Conservation (phyloP, 2,797 vertebrate species). For the Anisognathus igniventris region DNA sequence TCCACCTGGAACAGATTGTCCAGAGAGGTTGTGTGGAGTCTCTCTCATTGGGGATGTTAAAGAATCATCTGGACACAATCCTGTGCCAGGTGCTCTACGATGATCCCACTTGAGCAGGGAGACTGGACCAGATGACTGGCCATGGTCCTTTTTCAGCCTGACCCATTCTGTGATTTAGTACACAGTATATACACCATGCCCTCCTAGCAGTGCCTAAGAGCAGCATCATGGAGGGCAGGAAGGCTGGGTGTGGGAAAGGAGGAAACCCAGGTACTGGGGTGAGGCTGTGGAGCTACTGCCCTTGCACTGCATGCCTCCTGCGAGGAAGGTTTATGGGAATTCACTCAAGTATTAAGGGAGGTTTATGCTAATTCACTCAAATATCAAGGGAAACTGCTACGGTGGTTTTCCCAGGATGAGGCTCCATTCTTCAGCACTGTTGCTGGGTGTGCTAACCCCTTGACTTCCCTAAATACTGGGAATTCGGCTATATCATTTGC, state of each 20-base stretch:
- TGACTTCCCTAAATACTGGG: not conserved
- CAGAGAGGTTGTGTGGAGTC: not conserved
- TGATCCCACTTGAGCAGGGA: not conserved
- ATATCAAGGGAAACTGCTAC: not conserved
- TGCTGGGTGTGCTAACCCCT: not conserved
- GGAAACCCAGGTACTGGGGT: rapidly evolving
- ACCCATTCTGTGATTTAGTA: not conserved
- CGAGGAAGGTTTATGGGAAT: not conserved
- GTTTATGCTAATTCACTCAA: not conserved
- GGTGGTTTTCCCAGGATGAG: not conserved
- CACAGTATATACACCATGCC: rapidly evolving
- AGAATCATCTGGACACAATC: not conserved
- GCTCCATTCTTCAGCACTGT: not conserved
- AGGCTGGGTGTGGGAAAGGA: not conserved
- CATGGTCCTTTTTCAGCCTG: not conserved
- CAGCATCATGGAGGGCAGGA: rapidly evolving
- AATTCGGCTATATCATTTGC: not conserved
- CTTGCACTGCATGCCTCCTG: rapidly evolving
- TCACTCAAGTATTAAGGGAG: not conserved
- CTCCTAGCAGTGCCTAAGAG: not conserved
- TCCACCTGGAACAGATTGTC: not conserved
- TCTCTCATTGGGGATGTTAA: not conserved
- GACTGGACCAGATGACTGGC: rapidly evolving
- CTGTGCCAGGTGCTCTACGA: not conserved
- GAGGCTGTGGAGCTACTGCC: not conserved